Evolutionary conservation across 30 jellyfish, hydroid and myxozoan species (phyloP), one percentile per base, ranked within the genome.

Genomic region (Aurelia sp.): DNA sequence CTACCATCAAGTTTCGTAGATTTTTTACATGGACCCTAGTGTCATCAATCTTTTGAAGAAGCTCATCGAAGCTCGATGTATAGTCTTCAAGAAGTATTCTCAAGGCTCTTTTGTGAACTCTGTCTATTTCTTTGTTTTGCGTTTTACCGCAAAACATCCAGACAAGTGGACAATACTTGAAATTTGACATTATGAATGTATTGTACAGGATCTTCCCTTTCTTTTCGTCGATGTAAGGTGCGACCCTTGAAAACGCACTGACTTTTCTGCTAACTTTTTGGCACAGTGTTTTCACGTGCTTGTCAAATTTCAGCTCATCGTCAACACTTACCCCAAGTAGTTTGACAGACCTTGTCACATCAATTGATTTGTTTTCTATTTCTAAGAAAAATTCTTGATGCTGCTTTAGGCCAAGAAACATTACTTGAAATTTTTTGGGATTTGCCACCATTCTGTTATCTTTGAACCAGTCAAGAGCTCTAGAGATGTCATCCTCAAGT

Each of bases 141-240:
- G 64, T 48, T 68, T 83, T 59, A 23, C 89, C 88, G 47, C 41
- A 68, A 62, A 21, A 85, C 84, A 85, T 85, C 95, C 95, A 85
- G 71, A 85, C 66, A 40, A 74, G 84, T 12, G 95, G 89, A 76
- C 85, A 65, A 74, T 74, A 85, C 57, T 53, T 74, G 57, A 74
- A 63, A 66, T 85, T 74, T 27, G 95, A 62, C 85, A 73, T 64
- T 13, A 85, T 27, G 64, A 85, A 73, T 23, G 89, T 12, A 59
- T 76, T 52, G 19, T 74, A 62, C 44, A 76, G 78, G 62, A 74
- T 48, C 84, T 57, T 64, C 30, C 53, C 76, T 69, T 72, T 63
- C 51, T 73, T 62, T 13, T 63, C n/a, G 70, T 64, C 55, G 10
- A 72, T 81, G 47, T 60, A 53, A 22, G 72, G 37, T 37, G 82